Evolutionary conservation across 2,113 vertebrate genomes (phyloP), one percentile per base, ranked within the genome.

Genomic region (Pontoporia blainvillei): DNA sequence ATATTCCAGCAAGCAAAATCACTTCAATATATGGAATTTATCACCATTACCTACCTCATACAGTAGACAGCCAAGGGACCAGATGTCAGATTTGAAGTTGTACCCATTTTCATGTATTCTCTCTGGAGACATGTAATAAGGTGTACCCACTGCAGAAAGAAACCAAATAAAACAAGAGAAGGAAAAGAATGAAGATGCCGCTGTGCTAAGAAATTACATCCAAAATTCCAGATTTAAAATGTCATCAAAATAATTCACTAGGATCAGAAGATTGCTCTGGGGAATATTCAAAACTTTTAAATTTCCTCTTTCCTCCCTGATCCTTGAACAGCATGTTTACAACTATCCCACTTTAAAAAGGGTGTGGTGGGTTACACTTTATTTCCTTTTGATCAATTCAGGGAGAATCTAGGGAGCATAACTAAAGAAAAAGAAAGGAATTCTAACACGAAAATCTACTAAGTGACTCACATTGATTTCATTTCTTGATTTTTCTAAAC

Each of bases 11-110:
- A 67, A 59, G 20, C 14, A 78, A 61, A 18, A 25, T 27, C 17
- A 25, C 3, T 41, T 29, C 62, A 96, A 44, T 13, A 79, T 57
- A 86, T 29, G 67, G 95, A 64, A 29, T 79, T 96, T 88, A 95
- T 76, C 79, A 91, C 76, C 69, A 64, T 67, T 94, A 93, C 98
- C 95, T 98, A 99, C 99, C 99, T 99, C 98, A 93, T 99, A 99
- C 8, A 99, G 98, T 76, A 99, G 98, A 98, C 98, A 98, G 98
- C 98, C 97, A 82, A 98, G 98, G 93, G 98, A 99, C 99, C 99
- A 99, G 98, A 99, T 99, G 98, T 99, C 99, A 96, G 99, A 99
- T 97, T 99, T 99, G 98, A 99, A 99, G 98, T 99, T 99, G 98
- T 99, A 99, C 94, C 99, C 99, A 86, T 99, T 99, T 98, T 99